Percentiles rank a stretch among this genome's conserved stretches.
Evolutionary conservation across 2,113 vertebrate genomes (phyloP).

Genomic region (Cavia aperea): DNA sequence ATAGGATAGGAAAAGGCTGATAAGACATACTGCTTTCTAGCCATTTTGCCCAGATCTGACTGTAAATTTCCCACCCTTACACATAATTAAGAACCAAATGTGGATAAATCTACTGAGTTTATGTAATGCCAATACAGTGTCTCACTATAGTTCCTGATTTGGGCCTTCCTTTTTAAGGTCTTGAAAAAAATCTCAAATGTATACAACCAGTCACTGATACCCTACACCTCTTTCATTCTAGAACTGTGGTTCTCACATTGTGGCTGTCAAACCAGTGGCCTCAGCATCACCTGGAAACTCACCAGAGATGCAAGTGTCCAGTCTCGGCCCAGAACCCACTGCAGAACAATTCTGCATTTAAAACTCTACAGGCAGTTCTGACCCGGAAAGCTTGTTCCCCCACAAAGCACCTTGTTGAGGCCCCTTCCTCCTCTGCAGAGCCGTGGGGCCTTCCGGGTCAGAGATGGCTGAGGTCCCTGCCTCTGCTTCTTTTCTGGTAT

Average conservation of each 20-base stretch:
- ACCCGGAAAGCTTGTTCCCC: not conserved
- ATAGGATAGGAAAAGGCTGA: not conserved
- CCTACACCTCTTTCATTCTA: not conserved
- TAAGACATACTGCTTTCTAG: not conserved
- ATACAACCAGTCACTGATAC: not conserved
- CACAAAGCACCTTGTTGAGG: not conserved
- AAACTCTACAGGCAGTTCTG: not conserved
- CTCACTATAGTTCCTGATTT: not conserved
- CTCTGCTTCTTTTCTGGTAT: not conserved
- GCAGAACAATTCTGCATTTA: not conserved
- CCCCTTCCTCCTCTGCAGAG: not conserved
- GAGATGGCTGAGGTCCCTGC: not conserved
- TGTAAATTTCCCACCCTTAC: not conserved
- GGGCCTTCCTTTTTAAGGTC: not conserved
- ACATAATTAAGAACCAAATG: not conserved
- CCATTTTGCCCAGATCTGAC: not conserved
- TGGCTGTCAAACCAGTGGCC: not conserved
- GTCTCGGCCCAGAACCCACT: not conserved
- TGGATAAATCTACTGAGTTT: not conserved
- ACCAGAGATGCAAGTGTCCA: not conserved
- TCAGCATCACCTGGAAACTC: not conserved
- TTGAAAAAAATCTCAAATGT: not conserved
- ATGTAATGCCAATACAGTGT: not conserved
- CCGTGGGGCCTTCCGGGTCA: not conserved
- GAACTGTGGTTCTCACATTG: not conserved